A percentile compares a stretch with the other conserved stretches of the same genome.
These are phyloP conservation scores for Hofmannophila pseudospretella DNA, from an alignment of 2,888 invertebrate genomes.

Conservation along the genomic window DNA sequence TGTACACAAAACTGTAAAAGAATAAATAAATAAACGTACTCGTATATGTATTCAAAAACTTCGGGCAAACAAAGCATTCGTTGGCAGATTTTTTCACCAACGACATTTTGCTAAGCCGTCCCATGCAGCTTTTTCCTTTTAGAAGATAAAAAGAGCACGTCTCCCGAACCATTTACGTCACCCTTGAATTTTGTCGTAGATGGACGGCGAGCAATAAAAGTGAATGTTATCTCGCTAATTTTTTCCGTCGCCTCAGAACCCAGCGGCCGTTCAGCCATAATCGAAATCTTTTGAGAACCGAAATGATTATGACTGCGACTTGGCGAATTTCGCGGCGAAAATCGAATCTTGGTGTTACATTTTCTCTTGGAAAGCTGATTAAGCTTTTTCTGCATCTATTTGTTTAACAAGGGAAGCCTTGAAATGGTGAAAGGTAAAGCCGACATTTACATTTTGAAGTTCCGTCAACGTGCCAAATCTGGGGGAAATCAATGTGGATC, in stretches of 20 bases:
- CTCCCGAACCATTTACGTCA: constrained; percentile 41
- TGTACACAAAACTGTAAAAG: too few relatives aligned
- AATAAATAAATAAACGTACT: too few relatives aligned
- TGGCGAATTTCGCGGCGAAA: constrained; percentile 26
- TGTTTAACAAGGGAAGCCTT: neutral
- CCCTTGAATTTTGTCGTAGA: constrained; percentile 47
- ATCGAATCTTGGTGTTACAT: constrained; percentile 31
- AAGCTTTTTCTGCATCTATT: constrained; percentile 6
- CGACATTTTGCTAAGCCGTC: too few relatives aligned
- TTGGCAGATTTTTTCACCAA: too few relatives aligned
- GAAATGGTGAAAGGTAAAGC: neutral
- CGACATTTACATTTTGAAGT: constrained; percentile 2
- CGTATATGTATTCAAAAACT: too few relatives aligned
- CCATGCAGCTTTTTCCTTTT: constrained; percentile 14
- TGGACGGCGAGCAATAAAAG: constrained; percentile 51
- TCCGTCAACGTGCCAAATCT: neutral
- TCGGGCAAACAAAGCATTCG: too few relatives aligned
- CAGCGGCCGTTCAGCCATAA: constrained; percentile 25
- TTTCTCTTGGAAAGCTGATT: constrained; percentile 25
- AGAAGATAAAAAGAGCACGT: constrained; percentile 41
- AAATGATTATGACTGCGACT: constrained; percentile 36
- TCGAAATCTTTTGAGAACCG: constrained; percentile 27
- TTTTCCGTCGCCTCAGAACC: constrained; percentile 34
- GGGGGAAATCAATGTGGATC: neutral
- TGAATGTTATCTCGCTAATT: constrained; percentile 63